Evolutionary conservation across 2,113 vertebrate species (phyloP).

Genomic region (Megaleporinus macrocephalus): DNA sequence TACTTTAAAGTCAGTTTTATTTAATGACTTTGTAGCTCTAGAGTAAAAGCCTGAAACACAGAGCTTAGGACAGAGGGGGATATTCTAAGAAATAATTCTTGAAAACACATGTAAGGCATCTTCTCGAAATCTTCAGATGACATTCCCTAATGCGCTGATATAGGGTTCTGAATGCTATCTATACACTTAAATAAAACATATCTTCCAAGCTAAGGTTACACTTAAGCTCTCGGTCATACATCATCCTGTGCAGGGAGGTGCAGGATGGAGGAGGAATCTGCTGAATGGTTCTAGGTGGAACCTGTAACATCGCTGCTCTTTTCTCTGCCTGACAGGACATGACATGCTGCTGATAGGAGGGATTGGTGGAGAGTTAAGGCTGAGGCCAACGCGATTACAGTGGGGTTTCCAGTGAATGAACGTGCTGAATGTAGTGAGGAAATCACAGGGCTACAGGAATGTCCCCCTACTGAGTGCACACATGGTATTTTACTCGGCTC

Average conservation of each 20-base stretch:
- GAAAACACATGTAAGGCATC: neutral
- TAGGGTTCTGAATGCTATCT: neutral
- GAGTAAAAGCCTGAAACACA: neutral
- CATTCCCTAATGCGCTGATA: neutral
- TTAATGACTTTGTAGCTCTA: neutral
- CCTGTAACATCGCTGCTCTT: conserved; percentile 10
- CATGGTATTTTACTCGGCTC: conserved; percentile 82
- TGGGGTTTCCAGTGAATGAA: conserved; percentile 73
- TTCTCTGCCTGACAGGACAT: conserved; percentile 64
- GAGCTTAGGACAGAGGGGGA: neutral
- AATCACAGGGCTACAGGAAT: conserved; percentile 85
- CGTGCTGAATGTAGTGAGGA: conserved; percentile 80
- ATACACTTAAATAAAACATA: neutral
- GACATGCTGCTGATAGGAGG: conserved; percentile 61
- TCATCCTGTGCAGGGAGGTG: neutral
- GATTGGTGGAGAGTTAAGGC: conserved; percentile 51
- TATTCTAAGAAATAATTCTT: neutral
- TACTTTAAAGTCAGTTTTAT: neutral
- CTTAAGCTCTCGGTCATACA: neutral
- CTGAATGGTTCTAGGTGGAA: neutral
- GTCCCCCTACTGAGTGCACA: conserved; percentile 86
- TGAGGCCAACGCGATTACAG: conserved; percentile 77
- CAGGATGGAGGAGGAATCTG: neutral
- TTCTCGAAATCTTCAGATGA: neutral
- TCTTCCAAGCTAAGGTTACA: conserved; percentile 1